Percentiles rank a stretch among this genome's conserved stretches.
These are phyloP conservation scores for Pterocles burchelli DNA, from an alignment of 2,113 vertebrate genomes.

Conservation along the genomic window DNA sequence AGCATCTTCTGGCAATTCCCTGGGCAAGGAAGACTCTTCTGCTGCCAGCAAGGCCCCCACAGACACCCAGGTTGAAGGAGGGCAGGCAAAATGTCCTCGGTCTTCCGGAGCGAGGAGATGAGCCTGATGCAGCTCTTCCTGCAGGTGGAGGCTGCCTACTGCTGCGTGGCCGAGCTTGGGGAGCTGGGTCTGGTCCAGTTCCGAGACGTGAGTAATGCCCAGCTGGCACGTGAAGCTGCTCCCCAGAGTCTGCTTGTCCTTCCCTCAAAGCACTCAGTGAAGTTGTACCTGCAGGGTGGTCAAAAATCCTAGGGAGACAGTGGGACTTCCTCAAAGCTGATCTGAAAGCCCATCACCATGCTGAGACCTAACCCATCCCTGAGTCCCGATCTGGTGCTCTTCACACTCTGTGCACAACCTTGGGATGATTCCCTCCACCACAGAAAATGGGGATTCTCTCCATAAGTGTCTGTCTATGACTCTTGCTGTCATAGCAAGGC, in stretches of 20 bases:
- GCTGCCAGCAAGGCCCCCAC: not conserved
- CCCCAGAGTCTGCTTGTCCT: not conserved
- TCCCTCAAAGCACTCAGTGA: not conserved
- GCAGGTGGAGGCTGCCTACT: conserved; percentile 83
- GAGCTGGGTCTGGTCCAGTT: conserved; percentile 84
- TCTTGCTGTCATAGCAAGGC: not conserved
- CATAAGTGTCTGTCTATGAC: not conserved
- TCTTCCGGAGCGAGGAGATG: conserved; percentile 85
- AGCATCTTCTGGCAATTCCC: not conserved
- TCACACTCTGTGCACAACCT: not conserved
- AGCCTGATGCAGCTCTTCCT: conserved; percentile 80
- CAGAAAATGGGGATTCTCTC: not conserved
- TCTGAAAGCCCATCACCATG: not conserved
- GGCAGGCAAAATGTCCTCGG: conserved; percentile 50
- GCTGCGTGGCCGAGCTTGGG: conserved; percentile 81
- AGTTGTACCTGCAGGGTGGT: not conserved
- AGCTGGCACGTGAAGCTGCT: rapidly evolving
- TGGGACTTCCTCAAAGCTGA: rapidly evolving
- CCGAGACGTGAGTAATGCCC: conserved; percentile 78
- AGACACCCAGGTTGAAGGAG: not conserved
- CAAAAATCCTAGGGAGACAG: not conserved
- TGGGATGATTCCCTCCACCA: not conserved
- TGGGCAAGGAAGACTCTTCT: not conserved
- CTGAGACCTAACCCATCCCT: rapidly evolving
- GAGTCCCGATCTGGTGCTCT: too few relatives aligned